Evolutionary conservation across 2,888 invertebrate genomes (phyloP).

Genomic region (Polydrusus cervinus): DNA sequence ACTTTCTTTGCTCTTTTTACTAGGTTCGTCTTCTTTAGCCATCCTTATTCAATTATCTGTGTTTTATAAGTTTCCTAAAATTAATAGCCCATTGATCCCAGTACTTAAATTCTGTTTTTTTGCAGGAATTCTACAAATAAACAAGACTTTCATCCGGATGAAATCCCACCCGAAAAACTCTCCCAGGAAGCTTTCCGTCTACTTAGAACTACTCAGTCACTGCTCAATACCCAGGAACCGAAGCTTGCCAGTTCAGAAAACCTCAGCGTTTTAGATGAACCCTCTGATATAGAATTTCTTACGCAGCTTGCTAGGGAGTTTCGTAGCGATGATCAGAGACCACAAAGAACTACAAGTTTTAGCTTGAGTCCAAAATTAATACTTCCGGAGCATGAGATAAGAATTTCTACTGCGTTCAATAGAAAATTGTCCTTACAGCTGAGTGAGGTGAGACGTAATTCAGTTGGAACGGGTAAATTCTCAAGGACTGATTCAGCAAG

Average conservation of each 20-base stretch:
- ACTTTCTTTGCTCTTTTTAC: too few relatives aligned
- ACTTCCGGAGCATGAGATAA: constrained; percentile 62
- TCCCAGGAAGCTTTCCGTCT: constrained; percentile 80
- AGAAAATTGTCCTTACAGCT: constrained; percentile 68
- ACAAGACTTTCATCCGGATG: constrained; percentile 67
- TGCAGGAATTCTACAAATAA: constrained; percentile 38
- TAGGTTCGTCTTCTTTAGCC: too few relatives aligned
- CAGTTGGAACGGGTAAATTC: constrained; percentile 36
- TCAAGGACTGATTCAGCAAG: constrained; percentile 56
- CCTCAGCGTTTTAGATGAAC: constrained; percentile 29
- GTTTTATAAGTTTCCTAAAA: too few relatives aligned
- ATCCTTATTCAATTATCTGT: too few relatives aligned
- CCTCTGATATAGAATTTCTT: constrained; percentile 66
- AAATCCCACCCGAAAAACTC: constrained; percentile 77
- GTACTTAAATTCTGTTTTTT: not conserved
- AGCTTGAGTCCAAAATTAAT: constrained; percentile 67
- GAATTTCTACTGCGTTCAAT: constrained; percentile 65
- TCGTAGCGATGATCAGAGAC: constrained; percentile 61
- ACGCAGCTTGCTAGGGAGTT: constrained; percentile 69
- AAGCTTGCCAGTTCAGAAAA: constrained; percentile 69
- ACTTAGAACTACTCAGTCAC: constrained; percentile 78
- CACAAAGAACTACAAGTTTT: constrained; percentile 65
- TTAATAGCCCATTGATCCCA: too few relatives aligned
- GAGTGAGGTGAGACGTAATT: constrained; percentile 57
- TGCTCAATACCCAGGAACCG: constrained; percentile 78